phyloP scores from a whole-genome alignment of 2,113 vertebrate species.

The Prolemur simus region DNA sequence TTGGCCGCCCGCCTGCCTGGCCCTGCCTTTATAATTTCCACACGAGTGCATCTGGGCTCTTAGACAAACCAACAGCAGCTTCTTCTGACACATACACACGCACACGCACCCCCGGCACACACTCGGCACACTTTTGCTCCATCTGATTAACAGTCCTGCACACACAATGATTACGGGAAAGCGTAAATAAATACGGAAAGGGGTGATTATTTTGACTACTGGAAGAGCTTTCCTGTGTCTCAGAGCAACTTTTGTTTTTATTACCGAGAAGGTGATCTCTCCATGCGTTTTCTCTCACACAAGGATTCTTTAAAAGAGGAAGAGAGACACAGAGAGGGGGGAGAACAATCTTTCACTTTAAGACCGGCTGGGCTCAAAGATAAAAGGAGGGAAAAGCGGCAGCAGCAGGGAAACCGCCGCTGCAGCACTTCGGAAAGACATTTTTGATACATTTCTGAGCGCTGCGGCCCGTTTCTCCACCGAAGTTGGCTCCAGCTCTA shows the following conservation, averaged over 20 bases:
- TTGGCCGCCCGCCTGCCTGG: slow-evolving; percentile 93
- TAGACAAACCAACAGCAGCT: slow-evolving; percentile 92
- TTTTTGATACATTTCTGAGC: slow-evolving; percentile 72
- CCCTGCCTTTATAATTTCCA: slow-evolving; percentile 98
- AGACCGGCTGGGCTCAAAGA: slow-evolving; percentile 71
- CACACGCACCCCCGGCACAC: slow-evolving; percentile 83
- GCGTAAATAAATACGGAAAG: slow-evolving; percentile 83
- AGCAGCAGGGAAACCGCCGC: slow-evolving; percentile 78
- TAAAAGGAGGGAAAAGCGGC: slow-evolving; percentile 80
- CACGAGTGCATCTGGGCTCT: slow-evolving; percentile 91
- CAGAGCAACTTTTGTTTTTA: slow-evolving; percentile 82
- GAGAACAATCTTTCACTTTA: slow-evolving; percentile 62
- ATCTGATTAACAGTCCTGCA: slow-evolving; percentile 81
- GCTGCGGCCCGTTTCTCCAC: slow-evolving; percentile 86
- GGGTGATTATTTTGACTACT: slow-evolving; percentile 84
- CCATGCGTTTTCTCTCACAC: slow-evolving; percentile 66
- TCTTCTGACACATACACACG: slow-evolving; percentile 84
- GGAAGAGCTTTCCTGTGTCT: slow-evolving; percentile 82
- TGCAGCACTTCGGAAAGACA: slow-evolving; percentile 75
- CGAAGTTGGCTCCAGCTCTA: slow-evolving; percentile 99
- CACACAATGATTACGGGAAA: slow-evolving; percentile 82
- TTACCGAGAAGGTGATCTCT: slow-evolving; percentile 82
- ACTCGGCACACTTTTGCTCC: slow-evolving; percentile 83
- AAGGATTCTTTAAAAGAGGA: slow-evolving; percentile 76
- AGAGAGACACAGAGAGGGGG: slow-evolving; percentile 22